Base-by-base conservation (phyloP, 2,113 vertebrate species). In the Donacobius atricapilla region DNA sequence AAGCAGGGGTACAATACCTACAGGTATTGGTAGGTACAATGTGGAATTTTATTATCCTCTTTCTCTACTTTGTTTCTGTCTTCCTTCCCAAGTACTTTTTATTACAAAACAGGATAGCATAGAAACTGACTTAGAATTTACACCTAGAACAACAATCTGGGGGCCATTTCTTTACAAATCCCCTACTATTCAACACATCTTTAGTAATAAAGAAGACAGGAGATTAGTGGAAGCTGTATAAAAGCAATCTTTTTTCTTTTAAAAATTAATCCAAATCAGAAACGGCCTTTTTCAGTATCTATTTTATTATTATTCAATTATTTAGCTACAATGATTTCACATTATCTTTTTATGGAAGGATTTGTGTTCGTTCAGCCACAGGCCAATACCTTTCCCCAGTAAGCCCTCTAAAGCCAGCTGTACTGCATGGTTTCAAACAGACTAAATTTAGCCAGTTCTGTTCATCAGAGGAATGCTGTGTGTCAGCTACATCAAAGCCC, bases 361-460 rank as follows among this genome's bases (percentile, higher is more conserved):
- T 97, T 97, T 97, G 92, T 93, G 95, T 97, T 95, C 82, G 28
- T 89, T 94, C 93, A 98, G 96, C 94, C 82, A 96, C 66, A 92
- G 96, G 91, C 81, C 97, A 97, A 93, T 97, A 96, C 85, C 94
- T 94, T 95, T 92, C 77, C 83, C 91, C 80, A 94, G 83, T 97
- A 98, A 97, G 93, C 97, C 96, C 98, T 95, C 97, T 87, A 96
- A 98, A 98, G 96, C 96, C 97, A 97, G 97, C 95, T 98, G 97
- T 97, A 98, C 66, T 95, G 95, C 97, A 97, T 33, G 77, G 96
- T 97, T 98, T 98, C 97, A 98, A 97, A 98, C 97, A 98, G 98
- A 98, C 98, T 98, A 98, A 98, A 98, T 98, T 98, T 98, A 98
- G 98, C 97, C 97, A 97, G 97, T 98, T 98, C 97, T 98, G 98